Base-by-base conservation (phyloP, 2,113 vertebrate genomes). In the Delphinus delphis region DNA sequence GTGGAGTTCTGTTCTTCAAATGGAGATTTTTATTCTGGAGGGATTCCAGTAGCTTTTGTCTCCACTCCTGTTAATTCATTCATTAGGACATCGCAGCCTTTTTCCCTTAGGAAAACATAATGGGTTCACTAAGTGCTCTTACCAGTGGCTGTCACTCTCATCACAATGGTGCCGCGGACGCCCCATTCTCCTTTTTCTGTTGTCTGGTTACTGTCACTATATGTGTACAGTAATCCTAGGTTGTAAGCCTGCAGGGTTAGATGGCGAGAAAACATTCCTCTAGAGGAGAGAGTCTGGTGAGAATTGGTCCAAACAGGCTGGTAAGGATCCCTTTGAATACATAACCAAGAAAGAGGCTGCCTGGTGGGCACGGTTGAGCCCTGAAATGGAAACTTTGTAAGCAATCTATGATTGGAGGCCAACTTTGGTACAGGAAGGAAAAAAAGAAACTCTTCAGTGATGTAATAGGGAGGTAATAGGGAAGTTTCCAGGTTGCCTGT, bases 21-120 rank as follows among this genome's bases (percentile, higher is more conserved):
- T n/a, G 62, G 50, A 92, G 44, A 89, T 70, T 76, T 96, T 70
- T 86, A n/a, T 95, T 71, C 85, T 70, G 11, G 83, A 80, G 80
- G 63, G 94, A 96, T 98, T 93, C 89, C 94, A 81, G 97, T 86
- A 97, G 97, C 38, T 89, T 95, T 87, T 62, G 53, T 95, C 68
- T 96, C 77, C 47, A n/a, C 31, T 96, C n/a, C 77, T 68, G 67
- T 91, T 93, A 65, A 85, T 97, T 97, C 74, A 77, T 79, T 98
- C 85, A 98, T 95, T 95, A 94, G 93, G 93, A 68, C 74, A 60
- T 11, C 31, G 38, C 55, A 6, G 44, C 23, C 26, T 93, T 95
- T 95, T 86, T 92, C 89, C 93, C 91, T 60, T 53, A 74, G 89
- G 96, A 70, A 88, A 65, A 38, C n/a, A 50, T 92, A 97, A 95